Conservation (phyloP, 2,113 vertebrate species). For the Meles meles region DNA sequence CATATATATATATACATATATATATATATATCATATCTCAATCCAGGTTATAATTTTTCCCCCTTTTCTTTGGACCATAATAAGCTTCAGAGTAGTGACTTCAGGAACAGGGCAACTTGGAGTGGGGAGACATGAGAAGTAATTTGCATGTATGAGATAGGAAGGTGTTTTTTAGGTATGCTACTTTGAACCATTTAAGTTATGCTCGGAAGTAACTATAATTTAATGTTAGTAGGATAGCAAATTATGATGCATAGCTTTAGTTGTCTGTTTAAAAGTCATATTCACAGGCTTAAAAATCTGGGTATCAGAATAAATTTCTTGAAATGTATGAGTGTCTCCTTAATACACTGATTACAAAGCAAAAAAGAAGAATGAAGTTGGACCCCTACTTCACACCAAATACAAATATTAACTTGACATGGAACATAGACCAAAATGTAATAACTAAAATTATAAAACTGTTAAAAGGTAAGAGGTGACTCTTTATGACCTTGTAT, state of each 20-base stretch:
- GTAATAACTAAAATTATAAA: neutral
- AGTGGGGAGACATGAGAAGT: neutral
- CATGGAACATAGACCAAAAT: neutral
- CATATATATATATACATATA: no score
- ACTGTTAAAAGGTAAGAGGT: neutral
- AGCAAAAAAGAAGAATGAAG: neutral
- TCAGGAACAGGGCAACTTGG: neutral
- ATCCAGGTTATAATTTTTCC: neutral
- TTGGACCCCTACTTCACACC: neutral
- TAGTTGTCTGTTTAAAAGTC: slow-evolving; percentile 43
- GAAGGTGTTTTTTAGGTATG: neutral
- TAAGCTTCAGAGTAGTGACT: neutral
- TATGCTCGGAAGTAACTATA: slow-evolving; percentile 37
- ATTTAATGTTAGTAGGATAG: slow-evolving; percentile 44
- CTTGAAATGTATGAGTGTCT: slow-evolving; percentile 53
- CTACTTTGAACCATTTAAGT: slow-evolving; percentile 42
- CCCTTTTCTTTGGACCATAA: slow-evolving; percentile 14
- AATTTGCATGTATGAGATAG: neutral
- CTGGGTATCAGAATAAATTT: slow-evolving; percentile 39
- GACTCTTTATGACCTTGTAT: neutral
- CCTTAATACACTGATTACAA: slow-evolving; percentile 53
- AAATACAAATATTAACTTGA: neutral
- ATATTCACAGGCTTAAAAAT: slow-evolving; percentile 37
- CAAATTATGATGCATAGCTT: neutral
- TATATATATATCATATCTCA: neutral